Base-by-base conservation (phyloP, 2,888 invertebrate genomes). In the Drosophila quinaria region DNA sequence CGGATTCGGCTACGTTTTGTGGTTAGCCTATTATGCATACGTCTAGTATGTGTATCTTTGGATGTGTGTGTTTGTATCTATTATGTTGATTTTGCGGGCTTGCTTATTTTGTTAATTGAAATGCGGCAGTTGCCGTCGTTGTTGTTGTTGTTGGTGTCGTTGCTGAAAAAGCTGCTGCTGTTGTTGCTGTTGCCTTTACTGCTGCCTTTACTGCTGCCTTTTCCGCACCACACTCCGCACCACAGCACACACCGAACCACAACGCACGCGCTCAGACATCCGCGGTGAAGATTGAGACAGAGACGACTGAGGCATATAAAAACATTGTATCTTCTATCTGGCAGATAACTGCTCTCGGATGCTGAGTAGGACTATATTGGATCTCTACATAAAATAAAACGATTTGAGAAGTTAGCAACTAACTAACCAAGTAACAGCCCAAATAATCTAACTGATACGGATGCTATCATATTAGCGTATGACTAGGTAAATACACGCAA, bases 51-150 rank as follows among this genome's bases (percentile, higher is more conserved):
- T n/a, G 17, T 37, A 25, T 35, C 8, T 51, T 10, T 51, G n/a
- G 33, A 47, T 25, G 11, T 49, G 3, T 22, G 35, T 35, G n/a
- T 37, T 15, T 69, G 55, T 74, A 65, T 75, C 65, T 67, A 72
- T 69, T 84, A 70, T 87, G 50, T 74, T 74, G 66, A 73, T 70
- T 68, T 70, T 66, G 52, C 58, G 52, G 51, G 55, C 55, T 78
- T 87, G 83, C 68, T 81, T 85, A 81, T 85, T 72, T 81, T 85
- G 71, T 83, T 87, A 90, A 90, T 90, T 87, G 75, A 90, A 90
- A 83, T 86, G 75, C 87, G 75, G 70, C 74, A 63, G 71, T 67
- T 54, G 78, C 81, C 56, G 66, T 63, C 70, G 75, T 13, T 37
- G 50, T n/a, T 31, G 35, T n/a, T 56, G 33, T 13, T 37, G 50